These are phyloP conservation scores for Cygnus buccinator DNA, from an alignment of 2,113 vertebrate species.

Conservation along the genomic window DNA sequence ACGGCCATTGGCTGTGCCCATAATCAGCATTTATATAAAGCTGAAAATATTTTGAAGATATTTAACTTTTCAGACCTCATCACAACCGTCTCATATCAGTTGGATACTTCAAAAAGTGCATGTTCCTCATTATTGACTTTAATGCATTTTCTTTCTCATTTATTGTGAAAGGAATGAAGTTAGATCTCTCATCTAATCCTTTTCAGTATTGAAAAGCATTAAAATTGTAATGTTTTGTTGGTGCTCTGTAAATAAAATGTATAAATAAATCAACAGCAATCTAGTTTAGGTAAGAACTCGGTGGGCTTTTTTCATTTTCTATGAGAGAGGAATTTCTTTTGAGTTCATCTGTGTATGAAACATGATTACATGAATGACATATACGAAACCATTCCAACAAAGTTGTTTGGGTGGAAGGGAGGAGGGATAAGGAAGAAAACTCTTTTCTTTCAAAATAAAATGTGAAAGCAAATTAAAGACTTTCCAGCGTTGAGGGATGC, in stretches of 20 bases:
- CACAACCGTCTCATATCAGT: background rate
- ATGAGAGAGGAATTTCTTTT: background rate
- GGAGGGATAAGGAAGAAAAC: background rate
- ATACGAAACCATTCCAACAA: background rate
- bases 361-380: background rate
- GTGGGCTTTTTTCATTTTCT: background rate
- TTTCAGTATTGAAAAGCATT: background rate
- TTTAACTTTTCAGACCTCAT: background rate
- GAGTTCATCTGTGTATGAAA: background rate
- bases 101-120: background rate
- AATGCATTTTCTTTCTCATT: background rate
- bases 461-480: background rate
- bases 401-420: background rate
- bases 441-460: background rate
- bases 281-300: background rate
- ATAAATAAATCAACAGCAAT: slow-evolving; percentile 21
- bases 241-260: background rate
- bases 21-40: background rate
- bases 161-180: background rate
- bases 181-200: background rate
- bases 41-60: background rate
- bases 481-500: background rate
- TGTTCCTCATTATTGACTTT: background rate
- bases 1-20: background rate
- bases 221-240: background rate